A percentile compares a stretch with the other conserved stretches of the same genome.
phyloP scores from a whole-genome alignment of 92 coral and sea anemone species.

The Parazoanthus swiftii region DNA sequence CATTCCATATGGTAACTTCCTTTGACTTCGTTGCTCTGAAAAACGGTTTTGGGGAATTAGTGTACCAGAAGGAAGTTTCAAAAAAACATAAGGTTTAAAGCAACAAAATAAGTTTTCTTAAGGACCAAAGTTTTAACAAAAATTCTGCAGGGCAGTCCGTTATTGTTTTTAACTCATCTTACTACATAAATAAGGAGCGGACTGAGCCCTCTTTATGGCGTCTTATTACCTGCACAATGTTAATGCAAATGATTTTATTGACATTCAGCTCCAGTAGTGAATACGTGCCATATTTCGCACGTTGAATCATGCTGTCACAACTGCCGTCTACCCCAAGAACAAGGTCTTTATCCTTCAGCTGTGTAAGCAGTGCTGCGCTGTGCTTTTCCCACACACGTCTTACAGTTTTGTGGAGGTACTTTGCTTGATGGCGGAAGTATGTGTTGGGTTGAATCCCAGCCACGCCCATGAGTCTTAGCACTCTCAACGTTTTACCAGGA shows the following conservation, averaged over 20 bases:
- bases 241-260: slow-evolving; percentile 27
- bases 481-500: slow-evolving; percentile 29
- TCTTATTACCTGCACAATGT: slow-evolving; percentile 36
- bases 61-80: not conserved
- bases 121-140: too few relatives aligned
- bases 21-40: slow-evolving; percentile 36
- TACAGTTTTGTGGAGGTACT: slow-evolving; percentile 17
- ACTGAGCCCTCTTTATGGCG: too few relatives aligned
- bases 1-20: slow-evolving; percentile 37
- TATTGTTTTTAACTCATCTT: too few relatives aligned
- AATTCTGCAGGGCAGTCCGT: too few relatives aligned
- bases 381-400: slow-evolving; percentile 13
- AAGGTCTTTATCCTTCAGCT: not conserved
- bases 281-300: slow-evolving; percentile 47
- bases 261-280: slow-evolving; percentile 12
- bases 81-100: too few relatives aligned
- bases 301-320: slow-evolving; percentile 42
- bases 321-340: slow-evolving; percentile 44
- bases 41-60: not conserved
- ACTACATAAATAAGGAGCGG: too few relatives aligned
- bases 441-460: not conserved
- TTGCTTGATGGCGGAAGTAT: slow-evolving; percentile 37
- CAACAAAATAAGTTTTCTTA: too few relatives aligned
- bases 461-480: slow-evolving; percentile 14
- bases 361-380: not conserved